Evolutionary conservation across 2,888 invertebrate genomes (phyloP).

Genomic region (Diadegma fenestrale): DNA sequence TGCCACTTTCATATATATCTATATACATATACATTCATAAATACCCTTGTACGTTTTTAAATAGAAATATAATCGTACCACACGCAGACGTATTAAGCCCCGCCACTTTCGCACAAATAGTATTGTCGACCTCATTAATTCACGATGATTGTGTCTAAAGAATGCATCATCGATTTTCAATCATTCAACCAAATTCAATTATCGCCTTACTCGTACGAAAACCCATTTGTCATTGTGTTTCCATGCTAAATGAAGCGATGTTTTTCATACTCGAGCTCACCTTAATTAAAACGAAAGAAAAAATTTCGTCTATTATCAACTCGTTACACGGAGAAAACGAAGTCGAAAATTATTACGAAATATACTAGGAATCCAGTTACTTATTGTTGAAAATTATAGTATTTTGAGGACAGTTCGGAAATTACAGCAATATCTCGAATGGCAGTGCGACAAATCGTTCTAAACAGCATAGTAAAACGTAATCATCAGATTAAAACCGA

Average conservation of each 20-base stretch:
- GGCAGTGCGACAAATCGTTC: too few species aligned
- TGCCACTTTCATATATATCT: conserved; percentile 1
- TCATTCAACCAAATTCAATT: conserved; percentile 25
- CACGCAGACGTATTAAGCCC: conserved; percentile 26
- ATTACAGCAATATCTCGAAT: too few species aligned
- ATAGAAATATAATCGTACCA: conserved; percentile 29
- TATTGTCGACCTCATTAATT: conserved; percentile 28
- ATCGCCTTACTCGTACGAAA: not conserved
- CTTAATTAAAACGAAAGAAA: conserved; percentile 1
- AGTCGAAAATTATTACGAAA: too few species aligned
- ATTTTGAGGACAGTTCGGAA: too few species aligned
- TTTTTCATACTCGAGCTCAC: not conserved
- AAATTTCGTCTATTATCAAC: not conserved
- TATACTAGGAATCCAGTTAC: too few species aligned
- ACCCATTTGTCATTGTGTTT: conserved; percentile 7
- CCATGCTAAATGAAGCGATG: not conserved
- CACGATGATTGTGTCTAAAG: conserved; percentile 16
- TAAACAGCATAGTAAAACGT: too few species aligned
- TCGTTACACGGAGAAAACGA: too few species aligned
- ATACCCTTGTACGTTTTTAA: conserved; percentile 15
- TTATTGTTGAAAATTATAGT: too few species aligned
- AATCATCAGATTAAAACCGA: too few species aligned
- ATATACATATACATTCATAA: not conserved
- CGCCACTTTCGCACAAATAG: conserved; percentile 19
- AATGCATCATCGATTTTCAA: conserved; percentile 17